Evolutionary conservation across 1,140 invertebrate species (phyloP).

Genomic region (Stegodyphus dumicola): DNA sequence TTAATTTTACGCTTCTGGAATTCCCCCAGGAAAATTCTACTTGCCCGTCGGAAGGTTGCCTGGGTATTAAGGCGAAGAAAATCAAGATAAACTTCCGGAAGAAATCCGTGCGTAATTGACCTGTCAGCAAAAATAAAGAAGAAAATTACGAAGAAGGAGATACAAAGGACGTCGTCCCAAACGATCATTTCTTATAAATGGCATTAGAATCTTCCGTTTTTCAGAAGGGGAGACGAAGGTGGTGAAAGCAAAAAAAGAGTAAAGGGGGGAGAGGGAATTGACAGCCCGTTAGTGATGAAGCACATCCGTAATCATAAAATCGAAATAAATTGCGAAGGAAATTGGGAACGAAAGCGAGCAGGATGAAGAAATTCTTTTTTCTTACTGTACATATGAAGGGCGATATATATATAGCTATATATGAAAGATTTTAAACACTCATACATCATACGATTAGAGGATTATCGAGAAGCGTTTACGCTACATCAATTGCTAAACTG

Average conservation of each 20-base stretch:
- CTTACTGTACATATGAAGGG: not conserved
- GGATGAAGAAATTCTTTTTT: slow-evolving; percentile 7
- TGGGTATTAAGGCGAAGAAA: too few species aligned
- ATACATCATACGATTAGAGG: slow-evolving; percentile 45
- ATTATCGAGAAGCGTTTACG: slow-evolving; percentile 7
- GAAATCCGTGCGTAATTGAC: slow-evolving; percentile 38
- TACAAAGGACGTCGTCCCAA: slow-evolving; percentile 19
- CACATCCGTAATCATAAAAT: slow-evolving; percentile 56
- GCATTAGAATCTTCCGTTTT: slow-evolving; percentile 44
- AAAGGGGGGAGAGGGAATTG: slow-evolving; percentile 32
- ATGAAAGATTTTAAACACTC: slow-evolving; percentile 12
- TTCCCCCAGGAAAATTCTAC: too few species aligned
- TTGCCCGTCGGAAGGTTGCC: too few species aligned
- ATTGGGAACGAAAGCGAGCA: slow-evolving; percentile 27
- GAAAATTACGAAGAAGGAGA: slow-evolving; percentile 16
- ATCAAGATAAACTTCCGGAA: not conserved
- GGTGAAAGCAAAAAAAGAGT: slow-evolving; percentile 25
- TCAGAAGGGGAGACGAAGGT: not conserved
- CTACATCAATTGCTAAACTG: not conserved
- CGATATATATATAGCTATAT: too few species aligned
- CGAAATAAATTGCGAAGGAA: slow-evolving; percentile 55
- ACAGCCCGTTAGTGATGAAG: slow-evolving; percentile 41
- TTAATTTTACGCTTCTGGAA: too few species aligned
- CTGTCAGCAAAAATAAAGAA: slow-evolving; percentile 28
- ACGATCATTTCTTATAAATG: slow-evolving; percentile 56